Percentiles rank a stretch among this genome's conserved stretches.
Evolutionary conservation across 2,113 vertebrate species (phyloP).

Genomic region (Stegastes partitus): DNA sequence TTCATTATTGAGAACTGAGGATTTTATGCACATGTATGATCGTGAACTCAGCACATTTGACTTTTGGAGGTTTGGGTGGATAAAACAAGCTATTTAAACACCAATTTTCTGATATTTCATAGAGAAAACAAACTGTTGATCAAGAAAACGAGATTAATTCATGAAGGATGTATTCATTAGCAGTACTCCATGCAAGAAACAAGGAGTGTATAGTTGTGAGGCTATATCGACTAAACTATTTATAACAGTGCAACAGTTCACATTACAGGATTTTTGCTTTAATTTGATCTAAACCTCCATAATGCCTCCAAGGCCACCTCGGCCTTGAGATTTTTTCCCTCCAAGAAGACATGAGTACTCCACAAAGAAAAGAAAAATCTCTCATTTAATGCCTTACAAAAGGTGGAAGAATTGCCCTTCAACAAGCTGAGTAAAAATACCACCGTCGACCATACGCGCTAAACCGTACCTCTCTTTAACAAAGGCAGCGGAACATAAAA

Average conservation of each 20-base stretch:
- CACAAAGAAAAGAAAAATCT: constrained; percentile 9
- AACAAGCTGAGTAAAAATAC: constrained; percentile 43
- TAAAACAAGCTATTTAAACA: constrained; percentile 1
- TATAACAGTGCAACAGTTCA: constrained; percentile 21
- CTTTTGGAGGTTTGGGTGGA: not conserved
- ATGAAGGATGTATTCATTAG: not conserved
- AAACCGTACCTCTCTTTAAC: constrained; percentile 43
- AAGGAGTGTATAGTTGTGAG: not conserved
- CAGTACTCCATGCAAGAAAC: not conserved
- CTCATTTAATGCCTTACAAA: constrained; percentile 40
- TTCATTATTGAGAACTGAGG: not conserved
- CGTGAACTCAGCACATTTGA: not conserved
- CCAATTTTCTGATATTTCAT: not conserved
- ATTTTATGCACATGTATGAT: not conserved
- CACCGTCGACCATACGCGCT: constrained; percentile 37
- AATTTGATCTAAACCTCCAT: constrained; percentile 38
- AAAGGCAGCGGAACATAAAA: constrained; percentile 64
- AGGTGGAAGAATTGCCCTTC: constrained; percentile 46
- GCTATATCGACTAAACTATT: constrained; percentile 20
- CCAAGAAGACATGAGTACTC: constrained; percentile 21
- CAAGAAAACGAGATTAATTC: too few species aligned
- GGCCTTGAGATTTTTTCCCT: constrained; percentile 36
- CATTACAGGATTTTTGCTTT: constrained; percentile 28
- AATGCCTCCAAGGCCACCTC: constrained; percentile 33
- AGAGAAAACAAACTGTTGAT: too few species aligned